Evolutionary conservation across 2,888 invertebrate genomes (phyloP), one percentile per base, ranked within the genome.

Genomic region (Melanostoma mellinum): DNA sequence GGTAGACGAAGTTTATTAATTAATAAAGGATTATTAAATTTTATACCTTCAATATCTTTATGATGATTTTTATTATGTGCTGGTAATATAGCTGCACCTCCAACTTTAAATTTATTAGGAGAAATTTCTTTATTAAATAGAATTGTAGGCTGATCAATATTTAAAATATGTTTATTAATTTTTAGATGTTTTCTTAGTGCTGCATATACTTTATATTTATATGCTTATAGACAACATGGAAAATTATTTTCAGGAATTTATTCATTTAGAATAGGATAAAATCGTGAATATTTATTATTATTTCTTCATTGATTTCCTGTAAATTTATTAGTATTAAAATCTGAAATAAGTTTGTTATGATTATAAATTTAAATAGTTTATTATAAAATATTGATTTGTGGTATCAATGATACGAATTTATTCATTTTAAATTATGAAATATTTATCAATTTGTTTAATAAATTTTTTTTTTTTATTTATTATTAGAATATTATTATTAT

Each of bases 381-480:
- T 92, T 56, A 86, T 20, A 93, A 94, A 94, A 94, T 93, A 91
- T 93, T 93, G 93, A 93, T 93, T 94, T 94, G 94, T 94, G 94
- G 92, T 88, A 77, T 93, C 92, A 93, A 92, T 91, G 92, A 93
- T 93, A 91, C 93, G 92, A 91, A 35, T 73, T 71, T 65, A 86
- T 87, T 92, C 91, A 92, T 92, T 92, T 93, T 92, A 92, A 89
- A 90, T 93, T 87, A 87, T 91, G 90, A 92, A 90, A 88, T 91
- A 91, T 90, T 90, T 91, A 89, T 92, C 91, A 86, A 91, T 92
- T 92, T 93, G 91, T 92, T 92, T 90, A 90, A 89, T 93, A 90
- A 92, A 91, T 86, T 92, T 92, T 92, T 80, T 92, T n/a, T 86
- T 89, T 91, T 92, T 92, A 90, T 90, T 93, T 89, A 85, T 91